phyloP scores from a whole-genome alignment of 2,113 vertebrate genomes.

The Thryonomys swinderianus region DNA sequence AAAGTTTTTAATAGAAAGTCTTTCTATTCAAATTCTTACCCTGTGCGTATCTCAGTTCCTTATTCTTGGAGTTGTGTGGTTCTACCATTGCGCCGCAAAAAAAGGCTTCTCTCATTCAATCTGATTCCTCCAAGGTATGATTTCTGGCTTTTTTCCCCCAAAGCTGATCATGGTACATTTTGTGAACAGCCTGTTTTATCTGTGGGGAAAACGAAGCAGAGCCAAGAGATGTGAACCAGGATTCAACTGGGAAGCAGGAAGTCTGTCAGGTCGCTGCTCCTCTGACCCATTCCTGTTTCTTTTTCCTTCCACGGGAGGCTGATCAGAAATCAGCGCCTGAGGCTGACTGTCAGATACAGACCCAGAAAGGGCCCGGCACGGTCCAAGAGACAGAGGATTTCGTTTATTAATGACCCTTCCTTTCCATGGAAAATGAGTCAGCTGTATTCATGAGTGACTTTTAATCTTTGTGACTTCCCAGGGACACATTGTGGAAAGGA shows the following conservation, averaged over 20 bases:
- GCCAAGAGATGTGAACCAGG: too few species aligned
- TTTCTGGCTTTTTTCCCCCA: background rate
- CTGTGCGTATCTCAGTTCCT: background rate
- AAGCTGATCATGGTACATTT: background rate
- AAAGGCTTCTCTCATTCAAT: background rate
- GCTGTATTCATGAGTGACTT: background rate
- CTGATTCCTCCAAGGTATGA: background rate
- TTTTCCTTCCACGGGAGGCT: background rate
- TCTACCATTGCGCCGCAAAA: background rate
- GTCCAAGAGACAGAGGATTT: background rate
- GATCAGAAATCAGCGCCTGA: background rate
- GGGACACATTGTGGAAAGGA: background rate
- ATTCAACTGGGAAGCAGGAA: background rate
- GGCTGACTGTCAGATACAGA: background rate
- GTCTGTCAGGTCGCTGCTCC: background rate
- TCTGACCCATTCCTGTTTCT: background rate
- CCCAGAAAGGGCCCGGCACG: background rate
- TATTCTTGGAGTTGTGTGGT: background rate
- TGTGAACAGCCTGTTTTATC: background rate
- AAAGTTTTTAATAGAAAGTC: background rate
- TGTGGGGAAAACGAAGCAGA: background rate
- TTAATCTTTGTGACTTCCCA: slow-evolving; percentile 19
- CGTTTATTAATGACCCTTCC: background rate
- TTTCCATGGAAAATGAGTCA: background rate
- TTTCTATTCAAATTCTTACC: background rate